Evolutionary conservation across 1,140 invertebrate species (phyloP).

Genomic region (Drosophila rufa): DNA sequence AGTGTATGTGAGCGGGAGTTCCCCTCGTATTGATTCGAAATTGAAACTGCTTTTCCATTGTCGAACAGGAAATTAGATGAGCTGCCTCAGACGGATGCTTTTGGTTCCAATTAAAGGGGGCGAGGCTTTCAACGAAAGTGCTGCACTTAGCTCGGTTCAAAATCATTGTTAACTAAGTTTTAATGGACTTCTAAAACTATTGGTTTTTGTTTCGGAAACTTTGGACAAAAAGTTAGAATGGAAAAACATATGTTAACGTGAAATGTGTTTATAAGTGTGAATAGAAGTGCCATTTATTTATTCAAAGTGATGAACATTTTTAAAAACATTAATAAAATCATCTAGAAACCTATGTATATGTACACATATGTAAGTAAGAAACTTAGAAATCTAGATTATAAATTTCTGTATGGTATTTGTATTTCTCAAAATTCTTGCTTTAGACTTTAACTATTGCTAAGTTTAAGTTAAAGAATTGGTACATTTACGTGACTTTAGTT

Average conservation of each 20-base stretch:
- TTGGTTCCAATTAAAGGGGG: conserved; percentile 23
- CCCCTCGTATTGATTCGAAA: conserved; percentile 53
- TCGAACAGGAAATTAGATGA: conserved; percentile 48
- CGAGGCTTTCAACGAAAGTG: conserved; percentile 42
- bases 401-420: neutral
- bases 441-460: neutral
- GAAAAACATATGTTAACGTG: neutral
- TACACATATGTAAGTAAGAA: too few species aligned
- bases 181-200: conserved; percentile 25
- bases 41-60: conserved; percentile 52
- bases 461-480: neutral
- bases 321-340: neutral
- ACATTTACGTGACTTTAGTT: neutral
- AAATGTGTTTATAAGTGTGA: neutral
- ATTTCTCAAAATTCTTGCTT: neutral
- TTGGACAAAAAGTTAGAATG: neutral
- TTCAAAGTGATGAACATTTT: too few species aligned
- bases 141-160: neutral
- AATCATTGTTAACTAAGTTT: neutral
- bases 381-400: neutral
- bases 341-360: too few species aligned
- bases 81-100: conserved; percentile 33
- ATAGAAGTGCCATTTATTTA: too few species aligned
- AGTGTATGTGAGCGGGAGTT: conserved; percentile 18
- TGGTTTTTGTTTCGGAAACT: neutral